These are phyloP conservation scores for Anthophora plumipes DNA, from an alignment of 2,888 invertebrate genomes.

Conservation along the genomic window DNA sequence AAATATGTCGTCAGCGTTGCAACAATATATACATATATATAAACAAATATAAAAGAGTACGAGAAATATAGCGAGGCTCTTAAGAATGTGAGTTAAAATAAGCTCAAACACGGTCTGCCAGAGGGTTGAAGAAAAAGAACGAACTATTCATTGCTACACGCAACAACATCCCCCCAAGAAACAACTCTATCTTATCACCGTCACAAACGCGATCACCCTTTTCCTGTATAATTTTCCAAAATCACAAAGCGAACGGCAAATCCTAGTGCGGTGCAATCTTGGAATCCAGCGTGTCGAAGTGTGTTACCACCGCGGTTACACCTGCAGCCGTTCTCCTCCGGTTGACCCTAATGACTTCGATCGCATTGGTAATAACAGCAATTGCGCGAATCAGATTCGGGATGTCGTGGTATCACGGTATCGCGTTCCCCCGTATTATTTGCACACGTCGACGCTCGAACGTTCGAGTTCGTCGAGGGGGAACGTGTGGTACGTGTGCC, in stretches of 20 bases:
- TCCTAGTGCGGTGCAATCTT: background rate
- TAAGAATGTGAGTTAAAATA: too few relatives aligned
- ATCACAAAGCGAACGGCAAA: background rate
- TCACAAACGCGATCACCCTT: too few relatives aligned
- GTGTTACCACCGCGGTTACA: constrained; percentile 25
- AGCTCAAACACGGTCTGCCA: too few relatives aligned
- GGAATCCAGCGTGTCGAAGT: background rate
- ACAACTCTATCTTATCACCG: background rate
- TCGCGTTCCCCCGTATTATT: constrained; percentile 28
- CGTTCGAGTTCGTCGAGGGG: constrained; percentile 13
- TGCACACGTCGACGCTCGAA: constrained; percentile 22
- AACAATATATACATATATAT: too few relatives aligned
- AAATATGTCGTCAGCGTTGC: too few relatives aligned
- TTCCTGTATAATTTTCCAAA: constrained; percentile 11
- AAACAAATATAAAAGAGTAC: too few relatives aligned
- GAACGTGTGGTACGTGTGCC: constrained; percentile 8
- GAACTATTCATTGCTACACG: too few relatives aligned
- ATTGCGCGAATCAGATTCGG: constrained; percentile 40
- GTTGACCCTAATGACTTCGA: constrained; percentile 41
- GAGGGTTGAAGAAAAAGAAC: too few relatives aligned
- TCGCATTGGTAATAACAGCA: constrained; percentile 45
- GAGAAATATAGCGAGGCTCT: too few relatives aligned
- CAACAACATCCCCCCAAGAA: background rate
- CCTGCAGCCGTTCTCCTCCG: constrained; percentile 17
- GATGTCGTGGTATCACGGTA: constrained; percentile 21